A percentile compares a stretch with the other conserved stretches of the same genome.
phyloP scores from a whole-genome alignment of 1,140 invertebrate species.

The Neelides sp. region DNA sequence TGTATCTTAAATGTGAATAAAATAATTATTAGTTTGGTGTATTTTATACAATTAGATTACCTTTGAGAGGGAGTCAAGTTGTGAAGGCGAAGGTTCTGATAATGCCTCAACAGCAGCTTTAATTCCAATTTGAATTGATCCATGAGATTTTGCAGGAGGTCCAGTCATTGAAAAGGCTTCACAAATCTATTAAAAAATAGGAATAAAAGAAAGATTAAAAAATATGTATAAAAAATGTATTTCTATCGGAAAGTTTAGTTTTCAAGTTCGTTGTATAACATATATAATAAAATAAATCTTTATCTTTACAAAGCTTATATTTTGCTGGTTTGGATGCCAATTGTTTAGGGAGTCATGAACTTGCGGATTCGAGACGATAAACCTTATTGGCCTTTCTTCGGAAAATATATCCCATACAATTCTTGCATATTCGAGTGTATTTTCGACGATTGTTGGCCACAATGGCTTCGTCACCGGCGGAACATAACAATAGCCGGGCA shows the following conservation, averaged over 20 bases:
- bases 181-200: slow-evolving; percentile 7
- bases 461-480: slow-evolving; percentile 75
- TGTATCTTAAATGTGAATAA: slow-evolving; percentile 12
- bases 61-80: not conserved
- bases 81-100: slow-evolving; percentile 43
- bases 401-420: slow-evolving; percentile 95
- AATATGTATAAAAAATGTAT: not conserved
- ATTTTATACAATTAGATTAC: not conserved
- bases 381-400: slow-evolving; percentile 66
- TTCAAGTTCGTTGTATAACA: too few relatives aligned
- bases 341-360: slow-evolving; percentile 64
- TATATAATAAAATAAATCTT: slow-evolving; percentile 1
- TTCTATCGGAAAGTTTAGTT: too few relatives aligned
- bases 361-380: slow-evolving; percentile 63
- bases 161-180: slow-evolving; percentile 58
- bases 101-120: slow-evolving; percentile 73
- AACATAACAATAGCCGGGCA: slow-evolving; percentile 42
- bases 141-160: slow-evolving; percentile 42
- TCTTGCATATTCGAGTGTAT: slow-evolving; percentile 83
- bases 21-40: not conserved
- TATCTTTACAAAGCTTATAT: slow-evolving; percentile 61
- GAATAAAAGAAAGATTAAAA: slow-evolving; percentile 6
- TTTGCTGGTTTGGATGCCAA: slow-evolving; percentile 67
- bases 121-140: slow-evolving; percentile 43
- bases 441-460: slow-evolving; percentile 90